Evolutionary conservation across 2,797 vertebrate species (phyloP).

Genomic region (Sebastes variabilis): DNA sequence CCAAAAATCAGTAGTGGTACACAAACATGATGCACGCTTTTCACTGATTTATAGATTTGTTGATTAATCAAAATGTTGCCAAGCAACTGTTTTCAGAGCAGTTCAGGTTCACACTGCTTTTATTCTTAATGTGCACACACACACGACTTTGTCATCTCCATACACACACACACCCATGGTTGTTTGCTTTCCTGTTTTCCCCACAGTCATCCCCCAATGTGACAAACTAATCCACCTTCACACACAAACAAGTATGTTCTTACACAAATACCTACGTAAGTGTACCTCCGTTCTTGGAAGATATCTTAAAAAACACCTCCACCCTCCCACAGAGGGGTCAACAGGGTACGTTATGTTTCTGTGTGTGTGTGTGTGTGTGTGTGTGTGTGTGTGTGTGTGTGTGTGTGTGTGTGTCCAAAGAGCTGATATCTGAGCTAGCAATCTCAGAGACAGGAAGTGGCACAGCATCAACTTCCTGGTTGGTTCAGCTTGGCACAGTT

Average conservation of each 20-base stretch:
- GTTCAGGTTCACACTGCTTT: neutral
- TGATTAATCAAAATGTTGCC: neutral
- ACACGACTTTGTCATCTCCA: neutral
- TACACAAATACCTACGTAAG: constrained; percentile 37
- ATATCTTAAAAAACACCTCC: constrained; percentile 59
- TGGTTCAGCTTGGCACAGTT: constrained; percentile 56
- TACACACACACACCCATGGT: constrained; percentile 16
- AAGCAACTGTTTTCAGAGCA: neutral
- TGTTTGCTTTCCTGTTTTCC: constrained; percentile 78
- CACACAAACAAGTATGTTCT: neutral
- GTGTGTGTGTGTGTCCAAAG: constrained; percentile 3
- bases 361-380: constrained; percentile 3
- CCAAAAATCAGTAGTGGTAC: neutral
- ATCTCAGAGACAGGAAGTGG: constrained; percentile 63
- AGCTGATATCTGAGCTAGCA: constrained; percentile 21
- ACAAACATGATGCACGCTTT: neutral
- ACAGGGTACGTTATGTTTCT: constrained; percentile 4
- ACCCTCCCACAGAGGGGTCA: constrained; percentile 53
- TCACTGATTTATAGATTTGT: neutral
- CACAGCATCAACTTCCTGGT: constrained; percentile 58
- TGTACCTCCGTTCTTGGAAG: constrained; percentile 45
- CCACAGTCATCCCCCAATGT: constrained; percentile 30
- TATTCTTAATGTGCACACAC: neutral
- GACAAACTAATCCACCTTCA: too few relatives aligned
- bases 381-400: neutral